Evolutionary conservation across 2,888 invertebrate genomes (phyloP), one percentile per base, ranked within the genome.

Genomic region (Spisula solida): DNA sequence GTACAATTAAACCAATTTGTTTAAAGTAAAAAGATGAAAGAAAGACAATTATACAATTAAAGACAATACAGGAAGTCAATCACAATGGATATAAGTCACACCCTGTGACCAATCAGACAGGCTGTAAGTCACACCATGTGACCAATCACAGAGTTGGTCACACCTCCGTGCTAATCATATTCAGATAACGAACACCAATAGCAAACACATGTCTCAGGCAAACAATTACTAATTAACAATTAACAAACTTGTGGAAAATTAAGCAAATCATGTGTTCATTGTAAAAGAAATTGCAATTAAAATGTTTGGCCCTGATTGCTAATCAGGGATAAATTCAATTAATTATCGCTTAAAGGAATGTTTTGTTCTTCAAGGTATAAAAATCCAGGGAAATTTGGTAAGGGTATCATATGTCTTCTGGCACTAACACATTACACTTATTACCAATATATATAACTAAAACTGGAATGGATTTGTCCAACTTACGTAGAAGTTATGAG

Each of bases 401-500:
- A 75, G 6, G 12, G 5, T 34, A 75, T 75, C 75, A 75, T 25
- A 34, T 75, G 16, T 31, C 6, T 2, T 10, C 34, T 75, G 34
- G 10, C 18, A 29, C 25, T 29, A 4, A 29, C 1, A 70, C 25
- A 29, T n/a, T n/a, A n/a, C 31, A 75, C 5, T 75, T 25, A 31
- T 1, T 25, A 47, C 18, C 1, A 25, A 10, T 41, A 25, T 79
- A 41, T n/a, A 79, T 80, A 47, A 48, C 29, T 48, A 14, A 20
- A n/a, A 41, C 34, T 25, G 25, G 51, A 10, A 88, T 90, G 90
- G 88, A 90, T 60, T 56, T 90, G 18, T 75, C 80, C 25, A 75
- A 85, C 31, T 66, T 87, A 18, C 66, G 70, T n/a, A 70, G 66
- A 25, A 20, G 41, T 14, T 78, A 87, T 82, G 81, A 88, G 2